Evolutionary conservation across 2,113 vertebrate genomes (phyloP).

Genomic region (Pavo muticus): DNA sequence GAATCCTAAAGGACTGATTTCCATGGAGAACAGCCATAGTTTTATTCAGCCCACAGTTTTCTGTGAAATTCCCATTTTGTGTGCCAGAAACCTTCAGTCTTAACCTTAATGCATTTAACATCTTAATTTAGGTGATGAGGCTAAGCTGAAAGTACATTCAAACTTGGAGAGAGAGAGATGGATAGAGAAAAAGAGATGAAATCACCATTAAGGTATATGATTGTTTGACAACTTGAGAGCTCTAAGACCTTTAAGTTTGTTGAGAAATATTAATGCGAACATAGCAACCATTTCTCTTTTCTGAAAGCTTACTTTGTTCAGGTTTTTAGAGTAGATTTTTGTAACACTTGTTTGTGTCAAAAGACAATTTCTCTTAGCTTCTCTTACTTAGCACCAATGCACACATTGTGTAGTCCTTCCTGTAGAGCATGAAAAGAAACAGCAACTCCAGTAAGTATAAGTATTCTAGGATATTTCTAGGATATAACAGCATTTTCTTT

Average conservation of each 20-base stretch:
- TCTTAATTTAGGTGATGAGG: background rate
- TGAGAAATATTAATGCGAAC: conserved; percentile 30
- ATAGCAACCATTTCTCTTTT: background rate
- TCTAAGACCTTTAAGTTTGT: conserved; percentile 16
- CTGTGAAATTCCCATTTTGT: background rate
- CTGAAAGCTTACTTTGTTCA: conserved; percentile 47
- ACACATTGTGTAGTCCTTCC: conserved; percentile 10
- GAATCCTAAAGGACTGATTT: background rate
- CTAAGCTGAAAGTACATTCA: background rate
- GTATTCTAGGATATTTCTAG: background rate
- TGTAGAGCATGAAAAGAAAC: conserved; percentile 14
- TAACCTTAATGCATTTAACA: background rate
- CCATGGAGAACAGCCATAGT: background rate
- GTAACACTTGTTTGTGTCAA: conserved; percentile 30
- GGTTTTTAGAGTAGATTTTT: conserved; percentile 27
- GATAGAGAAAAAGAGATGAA: background rate
- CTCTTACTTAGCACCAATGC: conserved; percentile 5
- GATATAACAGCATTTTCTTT: conserved; percentile 1
- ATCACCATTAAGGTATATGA: background rate
- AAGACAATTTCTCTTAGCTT: background rate
- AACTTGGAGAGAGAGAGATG: background rate
- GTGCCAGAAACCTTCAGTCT: background rate
- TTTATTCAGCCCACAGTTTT: background rate
- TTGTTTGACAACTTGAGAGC: conserved; percentile 56
- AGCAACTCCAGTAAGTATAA: background rate